Evolutionary conservation across 2,113 vertebrate species (phyloP).

Genomic region (Sinocyclocheilus anshuiensis): DNA sequence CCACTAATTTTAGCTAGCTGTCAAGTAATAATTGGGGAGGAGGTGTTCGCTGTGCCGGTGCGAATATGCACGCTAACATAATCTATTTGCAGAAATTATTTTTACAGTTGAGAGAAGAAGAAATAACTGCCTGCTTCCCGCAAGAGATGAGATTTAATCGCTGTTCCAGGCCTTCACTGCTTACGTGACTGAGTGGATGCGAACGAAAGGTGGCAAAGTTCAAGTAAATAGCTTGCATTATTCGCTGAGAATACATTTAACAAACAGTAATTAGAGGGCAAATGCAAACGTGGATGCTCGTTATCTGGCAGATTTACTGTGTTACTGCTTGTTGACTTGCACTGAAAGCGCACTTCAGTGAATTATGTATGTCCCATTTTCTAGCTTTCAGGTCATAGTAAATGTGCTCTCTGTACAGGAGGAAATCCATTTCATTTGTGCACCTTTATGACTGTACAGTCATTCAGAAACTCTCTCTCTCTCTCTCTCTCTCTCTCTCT

Average conservation of each 20-base stretch:
- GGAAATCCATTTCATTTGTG: constrained; percentile 24
- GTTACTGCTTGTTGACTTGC: neutral
- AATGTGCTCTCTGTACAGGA: neutral
- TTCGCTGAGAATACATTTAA: constrained; percentile 29
- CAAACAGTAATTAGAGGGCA: constrained; percentile 32
- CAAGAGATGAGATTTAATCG: neutral
- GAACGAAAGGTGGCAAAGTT: constrained; percentile 23
- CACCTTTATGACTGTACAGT: neutral
- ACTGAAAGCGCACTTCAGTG: constrained; percentile 18
- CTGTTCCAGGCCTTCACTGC: neutral
- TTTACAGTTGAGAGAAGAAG: constrained; percentile 12
- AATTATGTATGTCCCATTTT: constrained; percentile 12
- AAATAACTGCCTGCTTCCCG: constrained; percentile 10
- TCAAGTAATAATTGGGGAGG: constrained; percentile 35
- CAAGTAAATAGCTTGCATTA: constrained; percentile 35
- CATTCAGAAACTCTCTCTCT: neutral
- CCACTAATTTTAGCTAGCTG: constrained; percentile 26
- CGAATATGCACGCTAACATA: neutral
- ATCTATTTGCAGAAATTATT: constrained; percentile 34
- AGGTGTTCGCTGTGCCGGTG: constrained; percentile 1
- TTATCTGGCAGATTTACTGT: constrained; percentile 21
- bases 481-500: neutral
- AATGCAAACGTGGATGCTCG: neutral
- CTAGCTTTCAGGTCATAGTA: neutral
- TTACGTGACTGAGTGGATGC: constrained; percentile 19